Percentiles rank a stretch among this genome's conserved stretches.
Conservation (phyloP, 2,797 vertebrate species). For the Myoxocephalus aenaeus region DNA sequence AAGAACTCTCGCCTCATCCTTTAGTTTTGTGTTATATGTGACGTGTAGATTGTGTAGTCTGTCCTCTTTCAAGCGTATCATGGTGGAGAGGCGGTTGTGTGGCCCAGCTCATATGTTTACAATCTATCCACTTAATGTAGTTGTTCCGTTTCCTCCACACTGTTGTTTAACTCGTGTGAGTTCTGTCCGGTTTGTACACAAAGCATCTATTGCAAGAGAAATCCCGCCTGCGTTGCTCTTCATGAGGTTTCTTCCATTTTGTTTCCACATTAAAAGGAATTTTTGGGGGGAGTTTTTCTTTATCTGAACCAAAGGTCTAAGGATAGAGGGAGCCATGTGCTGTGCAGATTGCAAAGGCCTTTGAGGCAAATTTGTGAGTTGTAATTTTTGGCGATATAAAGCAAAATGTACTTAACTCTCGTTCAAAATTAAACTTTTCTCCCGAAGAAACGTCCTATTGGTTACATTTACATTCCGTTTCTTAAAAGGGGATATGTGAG, state of each 20-base stretch:
- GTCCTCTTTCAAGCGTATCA: neutral
- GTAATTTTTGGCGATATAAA: neutral
- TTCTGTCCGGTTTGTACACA: neutral
- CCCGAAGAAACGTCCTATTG: neutral
- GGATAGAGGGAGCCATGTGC: constrained; percentile 7
- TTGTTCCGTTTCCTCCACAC: neutral
- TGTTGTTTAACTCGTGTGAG: neutral
- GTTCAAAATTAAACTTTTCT: constrained; percentile 6
- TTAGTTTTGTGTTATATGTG: neutral
- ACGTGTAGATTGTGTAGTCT: neutral
- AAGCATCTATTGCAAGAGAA: neutral
- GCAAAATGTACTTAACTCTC: neutral
- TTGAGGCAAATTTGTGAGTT: neutral
- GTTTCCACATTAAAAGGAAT: neutral
- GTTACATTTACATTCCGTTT: neutral
- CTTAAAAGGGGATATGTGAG: neutral
- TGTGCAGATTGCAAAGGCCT: neutral
- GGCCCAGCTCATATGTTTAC: neutral
- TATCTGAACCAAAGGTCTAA: neutral
- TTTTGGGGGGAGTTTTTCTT: neutral
- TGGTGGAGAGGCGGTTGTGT: neutral
- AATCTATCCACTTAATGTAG: neutral
- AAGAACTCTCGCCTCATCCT: neutral
- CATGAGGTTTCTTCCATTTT: neutral
- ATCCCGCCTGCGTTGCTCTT: neutral